Conservation (phyloP, 2,113 vertebrate species). For the Jaculus jaculus region DNA sequence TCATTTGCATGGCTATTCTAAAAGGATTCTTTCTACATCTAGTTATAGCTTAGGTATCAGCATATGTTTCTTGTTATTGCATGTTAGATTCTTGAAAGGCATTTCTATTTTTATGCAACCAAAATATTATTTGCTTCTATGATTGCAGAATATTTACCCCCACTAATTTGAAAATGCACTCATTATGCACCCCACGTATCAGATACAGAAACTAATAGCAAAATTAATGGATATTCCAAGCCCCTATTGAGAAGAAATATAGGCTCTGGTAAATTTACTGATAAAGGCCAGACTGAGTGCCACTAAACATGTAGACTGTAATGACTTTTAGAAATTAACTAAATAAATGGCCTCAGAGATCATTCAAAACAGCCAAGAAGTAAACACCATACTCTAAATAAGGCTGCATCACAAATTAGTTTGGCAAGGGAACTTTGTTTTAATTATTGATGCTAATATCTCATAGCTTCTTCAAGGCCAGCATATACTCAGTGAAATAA, state of each 20-base stretch:
- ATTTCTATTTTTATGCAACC: slow-evolving; percentile 39
- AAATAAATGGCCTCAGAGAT: slow-evolving; percentile 38
- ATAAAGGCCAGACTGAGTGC: background rate
- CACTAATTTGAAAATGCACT: slow-evolving; percentile 62
- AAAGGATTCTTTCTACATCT: slow-evolving; percentile 5
- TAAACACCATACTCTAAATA: slow-evolving; percentile 62
- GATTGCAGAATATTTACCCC: slow-evolving; percentile 63
- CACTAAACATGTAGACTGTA: slow-evolving; percentile 50
- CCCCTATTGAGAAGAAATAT: slow-evolving; percentile 57
- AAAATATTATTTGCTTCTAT: slow-evolving; percentile 68
- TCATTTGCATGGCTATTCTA: slow-evolving; percentile 44
- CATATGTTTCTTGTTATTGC: slow-evolving; percentile 8
- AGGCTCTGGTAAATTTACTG: slow-evolving; percentile 21
- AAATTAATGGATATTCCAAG: slow-evolving; percentile 63
- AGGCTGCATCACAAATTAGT: slow-evolving; percentile 53
- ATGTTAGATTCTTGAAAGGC: slow-evolving; percentile 8
- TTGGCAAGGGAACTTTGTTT: slow-evolving; percentile 44
- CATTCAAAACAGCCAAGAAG: slow-evolving; percentile 45
- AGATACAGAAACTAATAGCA: slow-evolving; percentile 62
- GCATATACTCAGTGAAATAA: background rate
- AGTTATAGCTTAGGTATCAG: background rate
- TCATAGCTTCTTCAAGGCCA: slow-evolving; percentile 34
- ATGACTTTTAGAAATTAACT: slow-evolving; percentile 51
- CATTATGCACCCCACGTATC: slow-evolving; percentile 42
- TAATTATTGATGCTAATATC: slow-evolving; percentile 58